Base-by-base conservation (phyloP, 1,140 invertebrate species). In the Scaptomyza hsui region DNA sequence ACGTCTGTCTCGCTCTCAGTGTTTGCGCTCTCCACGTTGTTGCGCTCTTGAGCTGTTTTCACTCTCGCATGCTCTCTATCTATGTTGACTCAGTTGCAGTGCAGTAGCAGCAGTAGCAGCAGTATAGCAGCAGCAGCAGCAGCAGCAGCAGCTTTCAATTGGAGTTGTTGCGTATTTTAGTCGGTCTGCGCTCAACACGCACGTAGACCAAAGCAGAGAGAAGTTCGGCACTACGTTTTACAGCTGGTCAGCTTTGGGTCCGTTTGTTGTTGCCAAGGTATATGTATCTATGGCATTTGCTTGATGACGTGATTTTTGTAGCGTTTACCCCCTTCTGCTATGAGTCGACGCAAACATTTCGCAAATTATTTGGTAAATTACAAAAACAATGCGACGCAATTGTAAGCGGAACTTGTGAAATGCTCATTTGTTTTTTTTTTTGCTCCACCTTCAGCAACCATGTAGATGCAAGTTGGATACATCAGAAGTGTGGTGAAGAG, bases 361-460 rank as follows among this genome's bases (percentile, higher is more conserved):
- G 78, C 78, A 88, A 88, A 81, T 70, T 64, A 73, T 78, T 81
- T 74, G 44, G 67, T 67, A 67, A 75, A 88, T 88, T 88, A 78
- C 82, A 83, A 51, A 32, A 44, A 62, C 45, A 65, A 62, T 49
- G 55, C 55, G 13, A 7, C 57, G 81, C 60, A 85, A 85, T 65
- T 76, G 51, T 16, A 45, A 64, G 52, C 77, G 77, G 72, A 86
- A 80, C 76, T 85, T 86, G 52, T 70, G 81, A 85, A 85, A 85
- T 86, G 48, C 60, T 72, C 24, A n/a, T n/a, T n/a, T n/a, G n/a
- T n/a, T n/a, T n/a, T n/a, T n/a, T n/a, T n/a, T n/a, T n/a, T n/a
- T 37, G 48, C 75, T 60, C 63, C 53, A 51, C 45, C 47, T n/a
- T 2, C 41, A 61, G 26, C 24, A 24, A 24, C n/a, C n/a, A 49